phyloP scores from a whole-genome alignment of 2,888 invertebrate species.

The Cheilosia pagana region DNA sequence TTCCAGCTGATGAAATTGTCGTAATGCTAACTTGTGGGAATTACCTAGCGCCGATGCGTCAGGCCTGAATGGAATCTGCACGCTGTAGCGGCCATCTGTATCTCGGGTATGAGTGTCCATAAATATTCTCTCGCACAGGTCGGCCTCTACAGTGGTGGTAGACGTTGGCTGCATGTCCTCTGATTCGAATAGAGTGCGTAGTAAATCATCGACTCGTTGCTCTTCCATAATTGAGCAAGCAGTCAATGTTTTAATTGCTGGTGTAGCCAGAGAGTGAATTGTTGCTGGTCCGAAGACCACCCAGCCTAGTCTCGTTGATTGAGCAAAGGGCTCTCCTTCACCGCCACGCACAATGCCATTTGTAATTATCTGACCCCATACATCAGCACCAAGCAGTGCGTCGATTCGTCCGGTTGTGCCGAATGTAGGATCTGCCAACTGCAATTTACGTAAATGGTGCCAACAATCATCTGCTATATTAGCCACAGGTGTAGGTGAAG shows the following conservation, averaged over 20 bases:
- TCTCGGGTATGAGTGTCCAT: slow-evolving; percentile 46
- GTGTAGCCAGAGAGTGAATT: neutral
- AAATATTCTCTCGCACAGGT: slow-evolving; percentile 46
- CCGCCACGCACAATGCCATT: slow-evolving; percentile 27
- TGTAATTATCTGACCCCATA: slow-evolving; percentile 24
- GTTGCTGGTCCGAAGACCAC: slow-evolving; percentile 51
- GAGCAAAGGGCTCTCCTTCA: slow-evolving; percentile 34
- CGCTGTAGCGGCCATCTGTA: slow-evolving; percentile 30
- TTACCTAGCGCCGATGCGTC: slow-evolving; percentile 1
- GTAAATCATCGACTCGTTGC: slow-evolving; percentile 33
- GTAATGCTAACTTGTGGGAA: slow-evolving; percentile 22
- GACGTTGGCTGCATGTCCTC: slow-evolving; percentile 24
- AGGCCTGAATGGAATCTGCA: slow-evolving; percentile 24
- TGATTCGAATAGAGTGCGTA: slow-evolving; percentile 38
- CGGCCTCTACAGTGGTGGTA: slow-evolving; percentile 43
- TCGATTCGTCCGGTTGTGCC: slow-evolving; percentile 37
- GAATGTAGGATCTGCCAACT: slow-evolving; percentile 69
- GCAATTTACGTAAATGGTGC: slow-evolving; percentile 66
- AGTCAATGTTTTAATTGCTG: neutral
- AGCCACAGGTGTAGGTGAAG: slow-evolving; percentile 67
- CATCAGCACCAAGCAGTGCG: slow-evolving; percentile 40
- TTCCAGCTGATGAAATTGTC: slow-evolving; percentile 32
- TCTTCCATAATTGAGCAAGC: slow-evolving; percentile 5
- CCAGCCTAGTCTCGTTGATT: slow-evolving; percentile 45
- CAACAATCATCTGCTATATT: slow-evolving; percentile 65